phyloP scores from a whole-genome alignment of 1,140 invertebrate species.

The Chelonus insularis region DNA sequence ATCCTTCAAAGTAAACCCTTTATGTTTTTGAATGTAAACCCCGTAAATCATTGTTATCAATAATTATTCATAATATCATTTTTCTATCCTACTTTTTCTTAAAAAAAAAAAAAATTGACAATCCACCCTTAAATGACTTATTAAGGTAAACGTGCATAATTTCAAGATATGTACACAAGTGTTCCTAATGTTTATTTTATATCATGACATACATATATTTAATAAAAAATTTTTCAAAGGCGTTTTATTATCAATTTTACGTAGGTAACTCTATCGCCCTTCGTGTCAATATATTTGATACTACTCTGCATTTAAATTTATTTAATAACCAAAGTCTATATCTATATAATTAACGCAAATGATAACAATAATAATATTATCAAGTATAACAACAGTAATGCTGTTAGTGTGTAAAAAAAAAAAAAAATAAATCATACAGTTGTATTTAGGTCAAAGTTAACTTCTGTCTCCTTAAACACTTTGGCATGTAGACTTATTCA shows the following conservation, averaged over 20 bases:
- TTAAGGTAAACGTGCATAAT: too few species aligned
- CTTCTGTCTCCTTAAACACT: background rate
- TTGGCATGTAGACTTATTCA: background rate
- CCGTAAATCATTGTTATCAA: too few species aligned
- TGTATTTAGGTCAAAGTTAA: constrained; percentile 25
- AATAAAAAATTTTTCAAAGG: background rate
- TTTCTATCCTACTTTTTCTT: too few species aligned
- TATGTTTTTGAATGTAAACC: too few species aligned
- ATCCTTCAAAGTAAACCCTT: too few species aligned
- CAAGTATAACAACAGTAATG: too few species aligned
- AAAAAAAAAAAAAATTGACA: too few species aligned
- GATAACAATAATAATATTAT: background rate
- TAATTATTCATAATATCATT: too few species aligned
- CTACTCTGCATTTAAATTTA: background rate
- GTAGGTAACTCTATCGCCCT: constrained; percentile 24
- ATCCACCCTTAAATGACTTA: too few species aligned
- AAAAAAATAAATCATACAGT: constrained; percentile 7
- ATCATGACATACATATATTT: background rate
- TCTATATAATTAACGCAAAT: background rate
- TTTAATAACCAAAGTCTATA: background rate
- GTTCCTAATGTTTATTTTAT: background rate
- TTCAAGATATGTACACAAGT: background rate
- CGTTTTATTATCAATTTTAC: constrained; percentile 23
- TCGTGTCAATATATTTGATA: constrained; percentile 12
- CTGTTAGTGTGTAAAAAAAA: background rate